These are phyloP conservation scores for Steinernema hermaphroditum DNA, from an alignment of 2,888 invertebrate species.

Conservation along the genomic window DNA sequence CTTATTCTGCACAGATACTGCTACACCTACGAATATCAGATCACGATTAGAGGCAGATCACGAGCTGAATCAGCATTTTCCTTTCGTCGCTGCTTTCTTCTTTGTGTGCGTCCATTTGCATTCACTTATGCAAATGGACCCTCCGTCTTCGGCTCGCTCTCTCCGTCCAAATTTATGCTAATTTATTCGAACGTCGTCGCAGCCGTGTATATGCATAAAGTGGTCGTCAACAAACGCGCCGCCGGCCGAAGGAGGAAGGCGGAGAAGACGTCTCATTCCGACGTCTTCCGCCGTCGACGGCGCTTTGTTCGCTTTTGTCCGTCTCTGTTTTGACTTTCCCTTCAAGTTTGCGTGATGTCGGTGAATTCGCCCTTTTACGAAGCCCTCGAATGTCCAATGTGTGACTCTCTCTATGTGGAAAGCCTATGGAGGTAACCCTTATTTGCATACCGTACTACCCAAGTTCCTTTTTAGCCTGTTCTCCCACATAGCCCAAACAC, in stretches of 20 bases:
- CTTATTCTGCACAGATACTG: too few relatives aligned
- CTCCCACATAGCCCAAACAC: slow-evolving; percentile 27
- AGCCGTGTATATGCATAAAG: slow-evolving; percentile 19
- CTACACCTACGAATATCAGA: too few relatives aligned
- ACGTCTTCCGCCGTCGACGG: neutral
- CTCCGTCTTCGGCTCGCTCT: neutral
- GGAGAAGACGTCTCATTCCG: slow-evolving; percentile 14
- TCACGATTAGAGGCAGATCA: too few relatives aligned
- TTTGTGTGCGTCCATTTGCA: slow-evolving; percentile 6
- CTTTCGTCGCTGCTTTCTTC: neutral
- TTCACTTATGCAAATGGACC: slow-evolving; percentile 26
- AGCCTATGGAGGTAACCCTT: neutral
- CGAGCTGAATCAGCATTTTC: neutral
- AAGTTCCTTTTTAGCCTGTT: slow-evolving; percentile 30
- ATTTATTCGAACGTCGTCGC: neutral
- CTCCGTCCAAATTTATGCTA: slow-evolving; percentile 16
- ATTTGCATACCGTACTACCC: neutral
- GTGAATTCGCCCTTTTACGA: neutral
- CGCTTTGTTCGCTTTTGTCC: neutral
- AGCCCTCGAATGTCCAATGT: slow-evolving; percentile 13
- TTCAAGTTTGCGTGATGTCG: neutral
- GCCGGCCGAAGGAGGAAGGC: slow-evolving; percentile 1
- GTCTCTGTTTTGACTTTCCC: neutral
- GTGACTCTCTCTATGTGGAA: slow-evolving; percentile 13
- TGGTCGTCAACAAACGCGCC: slow-evolving; percentile 28